Evolutionary conservation across 2,113 vertebrate genomes (phyloP).

Genomic region (Callospermophilus lateralis): DNA sequence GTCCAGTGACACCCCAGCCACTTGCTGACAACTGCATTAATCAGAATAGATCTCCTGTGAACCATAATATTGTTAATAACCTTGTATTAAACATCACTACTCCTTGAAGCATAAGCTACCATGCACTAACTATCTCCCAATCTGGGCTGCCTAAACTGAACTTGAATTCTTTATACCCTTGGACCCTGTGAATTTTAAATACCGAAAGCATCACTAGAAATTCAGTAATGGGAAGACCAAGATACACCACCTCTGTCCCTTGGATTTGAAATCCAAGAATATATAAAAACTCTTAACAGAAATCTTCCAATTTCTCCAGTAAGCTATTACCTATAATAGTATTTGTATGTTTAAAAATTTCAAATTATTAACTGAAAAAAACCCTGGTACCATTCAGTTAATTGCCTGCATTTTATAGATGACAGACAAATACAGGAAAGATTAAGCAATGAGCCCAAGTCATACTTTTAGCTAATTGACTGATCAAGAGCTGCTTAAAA

Average conservation of each 20-base stretch:
- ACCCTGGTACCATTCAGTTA: not conserved
- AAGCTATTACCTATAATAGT: not conserved
- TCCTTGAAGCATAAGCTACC: not conserved
- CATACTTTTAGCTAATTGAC: not conserved
- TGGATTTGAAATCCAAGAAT: not conserved
- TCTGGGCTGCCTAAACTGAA: not conserved
- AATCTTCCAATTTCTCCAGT: not conserved
- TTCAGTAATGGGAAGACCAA: not conserved
- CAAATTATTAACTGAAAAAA: not conserved
- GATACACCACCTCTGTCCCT: not conserved
- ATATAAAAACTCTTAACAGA: not conserved
- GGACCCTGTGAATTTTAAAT: not conserved
- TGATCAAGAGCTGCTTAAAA: not conserved
- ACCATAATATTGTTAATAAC: not conserved
- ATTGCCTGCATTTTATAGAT: not conserved
- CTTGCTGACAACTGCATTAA: not conserved
- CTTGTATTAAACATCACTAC: not conserved
- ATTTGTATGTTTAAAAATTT: not conserved
- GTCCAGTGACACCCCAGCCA: not conserved
- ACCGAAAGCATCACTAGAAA: not conserved
- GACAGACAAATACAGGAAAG: not conserved
- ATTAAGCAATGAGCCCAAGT: not conserved
- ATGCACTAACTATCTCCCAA: too few species aligned
- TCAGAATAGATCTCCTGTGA: not conserved
- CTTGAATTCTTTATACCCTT: not conserved